phyloP scores from a whole-genome alignment of 2,888 invertebrate species.

The Cotesia congregata region DNA sequence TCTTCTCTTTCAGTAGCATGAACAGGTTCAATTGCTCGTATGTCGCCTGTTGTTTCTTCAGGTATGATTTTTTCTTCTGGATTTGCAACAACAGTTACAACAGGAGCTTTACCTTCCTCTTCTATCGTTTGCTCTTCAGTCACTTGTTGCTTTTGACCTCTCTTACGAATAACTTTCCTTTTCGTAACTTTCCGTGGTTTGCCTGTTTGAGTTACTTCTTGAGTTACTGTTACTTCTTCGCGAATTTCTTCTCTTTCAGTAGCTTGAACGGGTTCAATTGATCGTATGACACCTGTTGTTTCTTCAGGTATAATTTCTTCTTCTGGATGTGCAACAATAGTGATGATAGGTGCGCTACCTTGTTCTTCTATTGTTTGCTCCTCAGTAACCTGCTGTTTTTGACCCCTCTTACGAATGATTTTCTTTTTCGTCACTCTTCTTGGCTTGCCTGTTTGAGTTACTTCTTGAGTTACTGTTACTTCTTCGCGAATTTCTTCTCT shows the following conservation, averaged over 20 bases:
- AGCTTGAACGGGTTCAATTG: conserved; percentile 27
- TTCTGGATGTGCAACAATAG: conserved; percentile 56
- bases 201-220: conserved; percentile 42
- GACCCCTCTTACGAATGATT: conserved; percentile 66
- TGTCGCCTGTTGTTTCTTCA: conserved; percentile 35
- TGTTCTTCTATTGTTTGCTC: conserved; percentile 70
- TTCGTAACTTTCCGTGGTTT: conserved; percentile 60
- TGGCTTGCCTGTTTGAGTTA: conserved; percentile 61
- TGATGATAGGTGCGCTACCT: conserved; percentile 56
- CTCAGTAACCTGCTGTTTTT: conserved; percentile 52
- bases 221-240: conserved; percentile 65
- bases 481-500: conserved; percentile 62
- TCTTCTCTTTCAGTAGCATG: conserved; percentile 55
- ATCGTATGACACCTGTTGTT: conserved; percentile 32
- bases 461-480: conserved; percentile 58
- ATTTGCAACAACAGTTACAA: conserved; percentile 62
- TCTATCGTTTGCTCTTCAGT: conserved; percentile 67
- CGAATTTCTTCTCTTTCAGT: conserved; percentile 56
- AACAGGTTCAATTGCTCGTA: conserved; percentile 32
- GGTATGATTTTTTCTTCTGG: conserved; percentile 50
- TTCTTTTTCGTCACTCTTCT: conserved; percentile 66
- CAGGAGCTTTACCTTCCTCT: conserved; percentile 63
- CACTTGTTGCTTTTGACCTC: conserved; percentile 68
- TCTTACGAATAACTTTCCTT: conserved; percentile 66
- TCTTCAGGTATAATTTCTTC: conserved; percentile 47